phyloP scores from a whole-genome alignment of 2,113 vertebrate species.

The Sula dactylatra region DNA sequence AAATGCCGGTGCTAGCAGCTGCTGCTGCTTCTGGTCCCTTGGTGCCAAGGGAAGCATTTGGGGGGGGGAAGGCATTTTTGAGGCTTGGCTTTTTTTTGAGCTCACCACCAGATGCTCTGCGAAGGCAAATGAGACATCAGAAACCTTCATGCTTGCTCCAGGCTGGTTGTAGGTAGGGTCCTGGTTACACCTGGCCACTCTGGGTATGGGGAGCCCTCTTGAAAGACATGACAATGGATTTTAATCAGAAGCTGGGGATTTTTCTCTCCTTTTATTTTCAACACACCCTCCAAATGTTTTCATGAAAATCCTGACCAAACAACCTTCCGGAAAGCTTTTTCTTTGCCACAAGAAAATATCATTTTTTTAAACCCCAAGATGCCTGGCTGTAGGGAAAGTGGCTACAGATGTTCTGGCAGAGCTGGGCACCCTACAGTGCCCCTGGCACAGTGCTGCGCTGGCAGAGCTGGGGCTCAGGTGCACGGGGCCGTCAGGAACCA shows the following conservation, averaged over 20 bases:
- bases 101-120: accelerated
- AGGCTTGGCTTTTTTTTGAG: not conserved
- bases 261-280: not conserved
- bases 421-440: accelerated
- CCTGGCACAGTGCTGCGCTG: not conserved
- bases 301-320: not conserved
- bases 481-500: too few relatives aligned
- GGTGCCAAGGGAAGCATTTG: accelerated
- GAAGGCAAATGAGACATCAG: accelerated
- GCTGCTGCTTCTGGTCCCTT: not conserved
- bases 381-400: not conserved
- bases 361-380: too few relatives aligned
- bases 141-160: accelerated
- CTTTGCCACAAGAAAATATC: not conserved
- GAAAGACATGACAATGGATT: not conserved
- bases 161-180: not conserved
- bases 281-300: not conserved
- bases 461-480: not conserved
- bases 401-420: not conserved
- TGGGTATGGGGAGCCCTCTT: accelerated
- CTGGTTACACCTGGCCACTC: not conserved
- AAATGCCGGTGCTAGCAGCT: not conserved
- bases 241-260: not conserved
- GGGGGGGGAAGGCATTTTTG: accelerated
- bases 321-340: not conserved